Evolutionary conservation across 2,888 invertebrate species (phyloP).

Genomic region (Synergus laeviventris): DNA sequence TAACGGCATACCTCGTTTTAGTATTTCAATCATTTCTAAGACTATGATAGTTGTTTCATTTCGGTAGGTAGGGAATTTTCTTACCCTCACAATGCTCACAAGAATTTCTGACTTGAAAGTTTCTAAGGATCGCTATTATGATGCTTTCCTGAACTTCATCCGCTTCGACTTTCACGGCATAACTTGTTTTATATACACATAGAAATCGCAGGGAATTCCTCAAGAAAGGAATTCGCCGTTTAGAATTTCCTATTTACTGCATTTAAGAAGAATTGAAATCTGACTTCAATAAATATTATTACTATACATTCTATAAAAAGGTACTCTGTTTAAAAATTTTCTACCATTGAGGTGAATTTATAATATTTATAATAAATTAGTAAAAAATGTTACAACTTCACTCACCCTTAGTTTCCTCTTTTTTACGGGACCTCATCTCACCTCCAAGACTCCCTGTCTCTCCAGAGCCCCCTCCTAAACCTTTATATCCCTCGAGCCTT

Average conservation of each 20-base stretch:
- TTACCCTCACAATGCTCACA: neutral
- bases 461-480: too few relatives aligned
- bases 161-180: neutral
- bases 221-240: neutral
- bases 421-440: too few relatives aligned
- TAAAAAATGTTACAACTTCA: too few relatives aligned
- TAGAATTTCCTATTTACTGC: neutral
- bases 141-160: neutral
- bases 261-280: too few relatives aligned
- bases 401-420: too few relatives aligned
- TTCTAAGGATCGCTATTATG: constrained; percentile 20
- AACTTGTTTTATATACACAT: neutral
- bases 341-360: too few relatives aligned
- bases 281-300: too few relatives aligned
- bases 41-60: constrained; percentile 28
- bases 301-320: too few relatives aligned
- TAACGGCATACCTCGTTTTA: neutral
- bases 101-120: constrained; percentile 8
- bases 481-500: too few relatives aligned
- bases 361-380: too few relatives aligned
- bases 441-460: too few relatives aligned
- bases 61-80: constrained; percentile 6
- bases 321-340: too few relatives aligned
- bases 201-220: neutral
- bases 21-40: constrained; percentile 34